These are phyloP conservation scores for Drosophila kanapiae DNA, from an alignment of 1,140 invertebrate genomes.

Conservation along the genomic window DNA sequence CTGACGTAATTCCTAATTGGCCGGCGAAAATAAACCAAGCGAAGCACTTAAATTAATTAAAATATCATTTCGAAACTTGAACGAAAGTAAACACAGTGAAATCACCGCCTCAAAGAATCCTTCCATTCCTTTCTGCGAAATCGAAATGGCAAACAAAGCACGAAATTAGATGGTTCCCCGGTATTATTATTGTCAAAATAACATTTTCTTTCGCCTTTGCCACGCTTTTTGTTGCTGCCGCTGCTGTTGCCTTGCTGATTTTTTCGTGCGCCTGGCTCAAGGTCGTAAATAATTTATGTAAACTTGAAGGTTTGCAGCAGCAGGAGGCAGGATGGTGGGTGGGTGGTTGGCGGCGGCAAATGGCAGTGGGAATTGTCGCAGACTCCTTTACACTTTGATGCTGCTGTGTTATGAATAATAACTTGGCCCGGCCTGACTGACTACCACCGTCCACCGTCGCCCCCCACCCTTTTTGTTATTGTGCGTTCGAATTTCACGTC, in stretches of 20 bases:
- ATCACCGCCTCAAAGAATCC: constrained; percentile 56
- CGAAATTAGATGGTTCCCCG: constrained; percentile 62
- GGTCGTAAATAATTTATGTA: constrained; percentile 79
- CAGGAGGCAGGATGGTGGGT: not conserved
- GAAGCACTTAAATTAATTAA: constrained; percentile 82
- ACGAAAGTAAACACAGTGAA: constrained; percentile 54
- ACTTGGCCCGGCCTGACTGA: constrained; percentile 60
- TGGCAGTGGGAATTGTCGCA: constrained; percentile 82
- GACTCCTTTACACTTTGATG: constrained; percentile 82
- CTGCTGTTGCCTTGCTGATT: constrained; percentile 30
- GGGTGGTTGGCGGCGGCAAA: constrained; percentile 53
- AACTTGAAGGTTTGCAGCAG: constrained; percentile 57
- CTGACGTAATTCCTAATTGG: constrained; percentile 72
- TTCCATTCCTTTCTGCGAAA: constrained; percentile 42
- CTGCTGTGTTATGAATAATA: constrained; percentile 83
- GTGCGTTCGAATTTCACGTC: constrained; percentile 66
- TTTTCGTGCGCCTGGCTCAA: constrained; percentile 33
- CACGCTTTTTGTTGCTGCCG: constrained; percentile 12
- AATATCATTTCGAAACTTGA: constrained; percentile 55
- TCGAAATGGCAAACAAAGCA: constrained; percentile 73
- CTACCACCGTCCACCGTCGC: constrained; percentile 20
- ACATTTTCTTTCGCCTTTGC: constrained; percentile 28
- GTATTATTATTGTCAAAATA: constrained; percentile 78
- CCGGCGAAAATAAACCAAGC: constrained; percentile 67
- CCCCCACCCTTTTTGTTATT: constrained; percentile 35